phyloP scores from a whole-genome alignment of 2,113 vertebrate species.

The Dipodomys spectabilis region DNA sequence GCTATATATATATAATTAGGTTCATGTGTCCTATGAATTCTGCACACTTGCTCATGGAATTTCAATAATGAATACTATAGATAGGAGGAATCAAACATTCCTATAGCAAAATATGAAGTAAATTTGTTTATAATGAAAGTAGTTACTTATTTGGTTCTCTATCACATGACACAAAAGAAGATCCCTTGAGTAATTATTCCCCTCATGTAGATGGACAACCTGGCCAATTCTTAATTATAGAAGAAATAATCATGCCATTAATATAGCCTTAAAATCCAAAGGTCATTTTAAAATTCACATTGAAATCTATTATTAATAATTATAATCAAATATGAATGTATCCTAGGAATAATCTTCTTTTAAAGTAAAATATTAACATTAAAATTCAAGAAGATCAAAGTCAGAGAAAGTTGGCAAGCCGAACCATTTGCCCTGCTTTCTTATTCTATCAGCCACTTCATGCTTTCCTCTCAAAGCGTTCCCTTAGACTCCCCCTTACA shows the following conservation, averaged over 20 bases:
- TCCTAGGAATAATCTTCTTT: background rate
- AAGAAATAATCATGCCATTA: slow-evolving; percentile 37
- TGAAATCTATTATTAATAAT: slow-evolving; percentile 39
- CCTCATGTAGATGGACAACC: background rate
- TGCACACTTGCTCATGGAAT: background rate
- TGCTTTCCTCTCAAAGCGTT: background rate
- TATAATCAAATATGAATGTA: slow-evolving; percentile 15
- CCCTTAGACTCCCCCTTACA: background rate
- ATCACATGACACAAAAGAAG: background rate
- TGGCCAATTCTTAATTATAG: slow-evolving; percentile 52
- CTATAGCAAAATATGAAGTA: background rate
- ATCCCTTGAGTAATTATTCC: slow-evolving; percentile 35
- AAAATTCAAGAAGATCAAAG: slow-evolving; percentile 25
- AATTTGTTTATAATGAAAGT: background rate
- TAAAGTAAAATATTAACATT: slow-evolving; percentile 40
- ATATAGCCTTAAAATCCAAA: slow-evolving; percentile 54
- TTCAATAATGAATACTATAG: background rate
- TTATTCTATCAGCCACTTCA: background rate
- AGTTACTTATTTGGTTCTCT: background rate
- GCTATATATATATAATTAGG: background rate
- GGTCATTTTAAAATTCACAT: slow-evolving; percentile 55
- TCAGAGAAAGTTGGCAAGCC: background rate
- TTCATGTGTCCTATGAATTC: background rate
- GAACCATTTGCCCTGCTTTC: background rate
- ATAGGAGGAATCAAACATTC: background rate